These are phyloP conservation scores for Luscinia luscinia DNA, from an alignment of 2,797 vertebrate genomes.

Conservation along the genomic window DNA sequence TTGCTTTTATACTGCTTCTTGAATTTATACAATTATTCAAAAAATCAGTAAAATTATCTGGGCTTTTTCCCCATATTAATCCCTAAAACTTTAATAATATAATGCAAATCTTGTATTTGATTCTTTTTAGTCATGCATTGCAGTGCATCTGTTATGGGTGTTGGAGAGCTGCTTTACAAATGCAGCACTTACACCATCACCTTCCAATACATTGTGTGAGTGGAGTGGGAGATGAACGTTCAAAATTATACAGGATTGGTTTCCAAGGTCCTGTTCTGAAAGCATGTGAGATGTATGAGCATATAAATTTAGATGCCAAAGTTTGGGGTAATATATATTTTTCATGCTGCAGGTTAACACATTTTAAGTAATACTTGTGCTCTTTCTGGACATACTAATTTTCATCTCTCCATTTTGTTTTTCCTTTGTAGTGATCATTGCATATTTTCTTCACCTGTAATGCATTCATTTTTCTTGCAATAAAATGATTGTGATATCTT, in stretches of 20 bases:
- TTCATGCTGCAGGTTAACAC: conserved; percentile 30
- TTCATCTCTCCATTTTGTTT: conserved; percentile 53
- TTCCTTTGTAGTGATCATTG: conserved; percentile 62
- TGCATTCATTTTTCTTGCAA: conserved; percentile 47
- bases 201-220: conserved; percentile 27
- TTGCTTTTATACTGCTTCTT: conserved; percentile 40
- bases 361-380: conserved; percentile 48
- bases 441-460: conserved; percentile 54
- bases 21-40: conserved; percentile 61
- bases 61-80: background rate
- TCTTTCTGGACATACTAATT: conserved; percentile 63
- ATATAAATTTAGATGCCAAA: conserved; percentile 5
- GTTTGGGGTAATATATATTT: background rate
- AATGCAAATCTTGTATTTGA: background rate
- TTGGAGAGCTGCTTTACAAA: conserved; percentile 41
- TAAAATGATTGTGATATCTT: conserved; percentile 53
- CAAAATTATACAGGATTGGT: conserved; percentile 25
- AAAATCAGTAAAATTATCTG: background rate
- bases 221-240: conserved; percentile 6
- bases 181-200: background rate
- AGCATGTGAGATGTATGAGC: conserved; percentile 19
- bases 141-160: conserved; percentile 24
- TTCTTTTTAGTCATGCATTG: background rate
- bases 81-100: background rate
- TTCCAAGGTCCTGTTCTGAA: conserved; percentile 38